Evolutionary conservation across 2,113 vertebrate genomes (phyloP), one percentile per base, ranked within the genome.

Genomic region (Corapipo altera): DNA sequence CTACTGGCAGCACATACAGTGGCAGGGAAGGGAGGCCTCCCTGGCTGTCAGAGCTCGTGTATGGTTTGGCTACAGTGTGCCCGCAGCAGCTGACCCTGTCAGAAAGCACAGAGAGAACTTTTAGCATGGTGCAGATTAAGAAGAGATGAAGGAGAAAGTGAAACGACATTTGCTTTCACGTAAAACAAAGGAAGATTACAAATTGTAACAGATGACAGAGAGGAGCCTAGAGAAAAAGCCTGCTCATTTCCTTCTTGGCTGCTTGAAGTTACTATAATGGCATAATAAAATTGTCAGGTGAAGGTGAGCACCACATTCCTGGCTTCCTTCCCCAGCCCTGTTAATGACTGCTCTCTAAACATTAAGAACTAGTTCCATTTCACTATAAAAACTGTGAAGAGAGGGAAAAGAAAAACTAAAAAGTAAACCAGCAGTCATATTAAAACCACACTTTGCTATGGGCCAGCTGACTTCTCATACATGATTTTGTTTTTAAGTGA

Each of bases 21-120:
- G 28, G 44, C 32, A 37, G 70, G 7, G n/a, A 66, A 44, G 37
- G 28, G 35, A 82, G 3, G 24, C n/a, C 2, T 3, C 8, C 1
- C 33, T 5, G 37, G 3, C 27, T 37, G 54, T 11, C n/a, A 27
- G 7, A 54, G 11, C 19, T 2, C 1, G 7, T 1, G 6, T 8
- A 9, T 1, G 5, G 19, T 17, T 48, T 2, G 0, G n/a, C 44
- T 23, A 12, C 3, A 44, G 49, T 15, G 48, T 26, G 24, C 71
- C 62, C 48, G 33, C 33, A 61, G 79, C 66, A 73, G 75, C 72
- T 75, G 54, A 58, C n/a, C 32, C 58, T 3, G 3, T 8, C 89
- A 57, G 32, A 89, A 59, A 51, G 49, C 54, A 72, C 28, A 28
- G 37, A 43, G 15, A 81, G 35, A 91, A 79, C 66, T 65, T 90